A percentile compares a stretch with the other conserved stretches of the same genome.
phyloP scores from a whole-genome alignment of 2,113 vertebrate genomes.

The Columbina picui region DNA sequence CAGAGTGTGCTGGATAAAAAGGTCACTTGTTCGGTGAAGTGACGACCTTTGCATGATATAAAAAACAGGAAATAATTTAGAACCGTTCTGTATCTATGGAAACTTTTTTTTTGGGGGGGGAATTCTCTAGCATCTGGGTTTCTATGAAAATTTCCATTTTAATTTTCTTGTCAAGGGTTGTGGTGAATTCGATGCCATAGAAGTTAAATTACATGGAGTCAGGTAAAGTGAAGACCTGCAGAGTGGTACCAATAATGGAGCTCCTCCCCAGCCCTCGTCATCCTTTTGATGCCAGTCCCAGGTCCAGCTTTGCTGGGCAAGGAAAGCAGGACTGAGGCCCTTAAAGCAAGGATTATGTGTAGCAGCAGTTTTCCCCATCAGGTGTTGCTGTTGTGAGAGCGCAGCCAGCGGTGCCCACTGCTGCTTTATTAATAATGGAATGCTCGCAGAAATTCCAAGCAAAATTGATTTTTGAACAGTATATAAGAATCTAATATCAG shows the following conservation, averaged over 20 bases:
- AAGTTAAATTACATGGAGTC: not conserved
- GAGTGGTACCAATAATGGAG: not conserved
- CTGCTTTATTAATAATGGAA: slow-evolving; percentile 80
- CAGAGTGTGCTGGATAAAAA: not conserved
- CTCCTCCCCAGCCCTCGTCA: not conserved
- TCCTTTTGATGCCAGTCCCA: not conserved
- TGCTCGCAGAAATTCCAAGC: slow-evolving; percentile 75
- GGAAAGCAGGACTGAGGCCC: not conserved
- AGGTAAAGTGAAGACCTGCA: not conserved
- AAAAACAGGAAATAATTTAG: not conserved
- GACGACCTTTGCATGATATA: not conserved
- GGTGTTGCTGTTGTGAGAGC: slow-evolving; percentile 31
- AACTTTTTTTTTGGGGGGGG: not conserved
- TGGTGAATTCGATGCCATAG: not conserved
- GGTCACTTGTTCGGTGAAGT: not conserved
- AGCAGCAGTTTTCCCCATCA: slow-evolving; percentile 38
- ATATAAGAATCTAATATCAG: slow-evolving; percentile 72
- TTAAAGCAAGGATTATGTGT: slow-evolving; percentile 23
- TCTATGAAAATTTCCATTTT: not conserved
- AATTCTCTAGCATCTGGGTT: not conserved
- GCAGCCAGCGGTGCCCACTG: slow-evolving; percentile 54
- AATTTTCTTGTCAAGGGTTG: not conserved
- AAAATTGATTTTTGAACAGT: slow-evolving; percentile 81
- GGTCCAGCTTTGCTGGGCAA: not conserved
- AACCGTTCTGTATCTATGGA: not conserved